A percentile compares a stretch with the other conserved stretches of the same genome.
Evolutionary conservation across 2,888 invertebrate genomes (phyloP).

Genomic region (Caenorhabditis sp.): DNA sequence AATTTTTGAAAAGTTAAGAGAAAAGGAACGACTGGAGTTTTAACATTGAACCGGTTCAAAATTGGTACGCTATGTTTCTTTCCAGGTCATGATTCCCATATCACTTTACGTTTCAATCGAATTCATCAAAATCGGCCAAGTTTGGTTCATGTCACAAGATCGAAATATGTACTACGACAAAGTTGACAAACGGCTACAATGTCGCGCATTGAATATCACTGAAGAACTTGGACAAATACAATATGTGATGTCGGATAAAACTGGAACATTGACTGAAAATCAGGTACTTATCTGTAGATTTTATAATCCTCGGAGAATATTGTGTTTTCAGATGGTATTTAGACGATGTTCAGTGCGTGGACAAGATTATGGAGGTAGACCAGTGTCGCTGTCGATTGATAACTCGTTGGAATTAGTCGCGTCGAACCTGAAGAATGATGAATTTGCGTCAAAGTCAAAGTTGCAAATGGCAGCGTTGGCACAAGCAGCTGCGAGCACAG

Average conservation of each 20-base stretch:
- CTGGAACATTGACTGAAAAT: conserved; percentile 95
- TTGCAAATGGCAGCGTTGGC: conserved; percentile 35
- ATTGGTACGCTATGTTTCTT: conserved; percentile 13
- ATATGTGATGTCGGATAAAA: conserved; percentile 97
- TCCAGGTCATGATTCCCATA: conserved; percentile 90
- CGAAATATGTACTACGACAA: conserved; percentile 81
- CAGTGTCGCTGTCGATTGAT: conserved; percentile 10
- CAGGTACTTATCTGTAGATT: no score
- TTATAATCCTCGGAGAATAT: no score
- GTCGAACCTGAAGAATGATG: conserved; percentile 19
- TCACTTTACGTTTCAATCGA: conserved; percentile 95
- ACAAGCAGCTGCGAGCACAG: conserved; percentile 33
- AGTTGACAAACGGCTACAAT: conserved; percentile 83
- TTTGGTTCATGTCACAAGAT: conserved; percentile 84
- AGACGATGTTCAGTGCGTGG: conserved; percentile 87
- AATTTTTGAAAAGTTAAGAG: no score
- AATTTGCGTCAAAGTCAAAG: conserved; percentile 19
- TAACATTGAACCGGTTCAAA: neutral
- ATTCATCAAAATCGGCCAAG: conserved; percentile 91
- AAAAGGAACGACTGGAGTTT: no score
- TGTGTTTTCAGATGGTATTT: conserved; percentile 83
- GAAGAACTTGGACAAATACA: conserved; percentile 94
- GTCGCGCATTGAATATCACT: conserved; percentile 82
- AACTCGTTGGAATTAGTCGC: conserved; percentile 27
- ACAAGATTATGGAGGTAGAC: conserved; percentile 78